Percentiles rank a stretch among this genome's conserved stretches.
Evolutionary conservation across 2,797 vertebrate genomes (phyloP).

Genomic region (Chromobotia macracanthus): DNA sequence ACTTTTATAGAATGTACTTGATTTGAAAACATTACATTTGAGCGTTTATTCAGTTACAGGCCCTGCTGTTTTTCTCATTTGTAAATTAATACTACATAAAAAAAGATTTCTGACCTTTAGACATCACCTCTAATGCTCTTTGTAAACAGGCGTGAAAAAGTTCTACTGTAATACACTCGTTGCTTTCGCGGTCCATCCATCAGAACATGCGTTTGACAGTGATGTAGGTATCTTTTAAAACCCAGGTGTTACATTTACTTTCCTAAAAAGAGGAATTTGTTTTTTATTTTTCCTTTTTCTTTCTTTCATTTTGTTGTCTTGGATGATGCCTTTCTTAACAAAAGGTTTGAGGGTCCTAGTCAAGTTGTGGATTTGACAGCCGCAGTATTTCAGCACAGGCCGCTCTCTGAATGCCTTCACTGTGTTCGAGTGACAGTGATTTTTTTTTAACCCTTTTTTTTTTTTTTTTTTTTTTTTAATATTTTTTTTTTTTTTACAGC

Average conservation of each 20-base stretch:
- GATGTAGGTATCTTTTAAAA: constrained; percentile 16
- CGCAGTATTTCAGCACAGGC: constrained; percentile 19
- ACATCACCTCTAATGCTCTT: constrained; percentile 19
- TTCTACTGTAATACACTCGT: constrained; percentile 1
- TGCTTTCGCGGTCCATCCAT: not conserved
- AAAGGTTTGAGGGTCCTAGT: constrained; percentile 41
- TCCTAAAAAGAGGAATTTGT: constrained; percentile 2
- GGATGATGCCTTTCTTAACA: constrained; percentile 6
- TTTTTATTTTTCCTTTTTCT: not conserved
- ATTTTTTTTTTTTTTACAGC: no score
- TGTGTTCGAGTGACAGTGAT: no score
- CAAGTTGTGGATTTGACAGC: constrained; percentile 29
- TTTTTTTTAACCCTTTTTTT: no score
- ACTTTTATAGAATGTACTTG: constrained; percentile 33
- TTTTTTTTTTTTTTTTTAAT: no score
- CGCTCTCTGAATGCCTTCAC: constrained; percentile 8
- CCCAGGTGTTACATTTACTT: constrained; percentile 22
- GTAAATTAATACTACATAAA: constrained; percentile 28
- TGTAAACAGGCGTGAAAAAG: not conserved
- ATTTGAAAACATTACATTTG: constrained; percentile 26
- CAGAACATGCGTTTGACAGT: not conserved
- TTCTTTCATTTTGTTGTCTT: constrained; percentile 24
- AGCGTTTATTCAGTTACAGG: constrained; percentile 37
- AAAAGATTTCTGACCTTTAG: constrained; percentile 37
- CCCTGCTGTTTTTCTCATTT: constrained; percentile 39